Evolutionary conservation across 2,113 vertebrate genomes (phyloP).

Genomic region (Cynocephalus volans): DNA sequence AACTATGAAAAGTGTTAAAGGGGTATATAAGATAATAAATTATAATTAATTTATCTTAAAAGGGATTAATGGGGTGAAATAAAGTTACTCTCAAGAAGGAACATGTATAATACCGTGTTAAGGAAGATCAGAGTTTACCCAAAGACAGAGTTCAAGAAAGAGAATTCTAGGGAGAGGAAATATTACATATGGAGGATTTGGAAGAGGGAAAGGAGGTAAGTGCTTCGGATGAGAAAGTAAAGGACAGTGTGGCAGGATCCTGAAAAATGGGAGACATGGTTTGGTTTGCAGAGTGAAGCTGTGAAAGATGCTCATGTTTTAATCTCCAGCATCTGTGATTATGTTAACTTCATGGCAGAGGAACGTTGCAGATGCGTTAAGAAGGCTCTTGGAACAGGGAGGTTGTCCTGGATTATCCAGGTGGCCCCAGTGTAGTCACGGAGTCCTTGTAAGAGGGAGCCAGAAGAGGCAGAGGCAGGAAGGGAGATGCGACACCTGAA

Average conservation of each 20-base stretch:
- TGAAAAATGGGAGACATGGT: fast-evolving
- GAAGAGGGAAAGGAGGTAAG: neutral
- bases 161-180: neutral
- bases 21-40: neutral
- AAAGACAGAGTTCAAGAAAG: neutral
- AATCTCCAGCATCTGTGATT: too few relatives aligned
- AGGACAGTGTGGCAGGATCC: fast-evolving
- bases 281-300: neutral
- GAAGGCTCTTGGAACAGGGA: neutral
- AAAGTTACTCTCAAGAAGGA: neutral
- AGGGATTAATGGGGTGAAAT: neutral
- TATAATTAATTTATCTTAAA: neutral
- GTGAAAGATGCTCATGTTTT: too few relatives aligned
- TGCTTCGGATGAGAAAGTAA: neutral
- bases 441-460: neutral
- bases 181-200: fast-evolving
- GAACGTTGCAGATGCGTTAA: neutral
- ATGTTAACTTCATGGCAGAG: neutral
- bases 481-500: neutral
- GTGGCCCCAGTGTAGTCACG: fast-evolving
- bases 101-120: neutral
- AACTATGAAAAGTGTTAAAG: neutral
- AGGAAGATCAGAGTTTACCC: neutral
- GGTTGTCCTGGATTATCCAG: neutral
- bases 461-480: neutral